Base-by-base conservation (phyloP, 1,140 invertebrate species). In the Nephila pilipes region DNA sequence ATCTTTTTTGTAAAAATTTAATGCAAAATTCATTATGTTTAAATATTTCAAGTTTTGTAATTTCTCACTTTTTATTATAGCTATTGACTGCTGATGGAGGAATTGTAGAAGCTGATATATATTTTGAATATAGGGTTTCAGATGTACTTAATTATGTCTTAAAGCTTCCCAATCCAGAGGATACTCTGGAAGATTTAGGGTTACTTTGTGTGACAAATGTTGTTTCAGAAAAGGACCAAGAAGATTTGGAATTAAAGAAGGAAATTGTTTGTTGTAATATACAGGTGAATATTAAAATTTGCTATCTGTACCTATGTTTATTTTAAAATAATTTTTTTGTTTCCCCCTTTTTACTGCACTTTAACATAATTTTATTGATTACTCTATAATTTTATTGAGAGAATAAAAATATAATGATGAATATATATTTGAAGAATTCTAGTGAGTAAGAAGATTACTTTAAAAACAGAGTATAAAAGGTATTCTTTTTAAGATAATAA, bases 51-150 rank as follows among this genome's bases (percentile, higher is more conserved):
- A 38, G n/a, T n/a, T 65, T 65, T 60, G 22, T 1, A 25, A 25
- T 0, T 29, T 29, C 20, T n/a, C n/a, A n/a, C n/a, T 46, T 83
- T 65, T 25, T 85, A 20, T 29, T 36, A 8, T 38, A 93, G 92
- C 36, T 87, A 29, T 46, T 87, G 46, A 93, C 92, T 20, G 85
- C 85, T 55, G 92, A 93, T 88, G 85, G 92, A 16, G 92, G 85
- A 38, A 81, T 93, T 25, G 63, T 93, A 14, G 75, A 88, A 63
- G 85, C 38, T 18, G 20, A 79, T 36, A 60, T 63, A 6, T 57
- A 93, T 8, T 54, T 93, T 63, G 92, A 93, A 81, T 93, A 88
- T 38, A 46, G 58, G 14, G 75, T 93, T n/a, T 57, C 69, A 54
- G 58, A 93, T 93, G 85, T 88, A 18, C 25, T 88, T 18, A 80